These are phyloP conservation scores for Drymodes brunneopygia DNA, from an alignment of 2,113 vertebrate genomes.

Conservation along the genomic window DNA sequence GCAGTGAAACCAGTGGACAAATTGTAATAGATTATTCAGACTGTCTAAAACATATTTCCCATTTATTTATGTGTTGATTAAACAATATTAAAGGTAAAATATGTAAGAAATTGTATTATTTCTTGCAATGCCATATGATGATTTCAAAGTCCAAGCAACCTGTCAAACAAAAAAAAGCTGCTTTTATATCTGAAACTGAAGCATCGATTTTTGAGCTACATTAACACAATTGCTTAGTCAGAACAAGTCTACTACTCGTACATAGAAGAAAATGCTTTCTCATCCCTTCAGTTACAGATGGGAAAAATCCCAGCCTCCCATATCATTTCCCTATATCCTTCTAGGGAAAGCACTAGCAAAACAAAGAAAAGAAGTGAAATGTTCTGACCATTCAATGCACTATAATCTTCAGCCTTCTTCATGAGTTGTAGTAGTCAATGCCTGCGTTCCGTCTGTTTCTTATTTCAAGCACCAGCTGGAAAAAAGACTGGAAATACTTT, in stretches of 20 bases:
- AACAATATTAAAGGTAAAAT: not conserved
- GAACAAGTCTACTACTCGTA: not conserved
- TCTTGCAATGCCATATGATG: not conserved
- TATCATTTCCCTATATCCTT: not conserved
- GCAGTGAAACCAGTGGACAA: not conserved
- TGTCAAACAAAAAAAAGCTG: not conserved
- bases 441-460: not conserved
- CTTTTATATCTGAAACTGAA: not conserved
- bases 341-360: not conserved
- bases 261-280: not conserved
- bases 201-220: not conserved
- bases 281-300: not conserved
- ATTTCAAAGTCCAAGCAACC: not conserved
- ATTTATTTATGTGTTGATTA: not conserved
- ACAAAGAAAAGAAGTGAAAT: not conserved
- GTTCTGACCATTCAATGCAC: not conserved
- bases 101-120: not conserved
- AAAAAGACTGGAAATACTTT: not conserved
- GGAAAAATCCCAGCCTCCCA: not conserved
- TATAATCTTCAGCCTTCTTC: not conserved
- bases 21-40: not conserved
- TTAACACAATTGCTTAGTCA: not conserved
- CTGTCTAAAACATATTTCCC: not conserved
- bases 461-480: not conserved
- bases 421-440: not conserved